Evolutionary conservation across 2,888 invertebrate species (phyloP).

Genomic region (Papilio gigon): DNA sequence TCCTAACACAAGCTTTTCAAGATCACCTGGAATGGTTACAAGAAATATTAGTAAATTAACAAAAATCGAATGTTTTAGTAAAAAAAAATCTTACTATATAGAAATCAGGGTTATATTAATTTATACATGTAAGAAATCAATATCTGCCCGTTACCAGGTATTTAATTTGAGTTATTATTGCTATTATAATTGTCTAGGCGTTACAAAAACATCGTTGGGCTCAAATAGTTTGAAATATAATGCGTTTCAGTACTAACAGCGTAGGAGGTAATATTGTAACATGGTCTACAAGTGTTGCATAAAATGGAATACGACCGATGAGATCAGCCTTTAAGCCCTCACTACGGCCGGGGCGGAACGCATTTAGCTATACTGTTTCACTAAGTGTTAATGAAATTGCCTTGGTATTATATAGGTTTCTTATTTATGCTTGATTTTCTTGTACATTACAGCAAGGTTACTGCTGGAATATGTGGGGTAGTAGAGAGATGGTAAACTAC

Average conservation of each 20-base stretch:
- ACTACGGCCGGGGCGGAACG: slow-evolving; percentile 1
- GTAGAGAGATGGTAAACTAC: not conserved
- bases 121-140: no score
- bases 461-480: not conserved
- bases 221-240: not conserved
- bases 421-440: not conserved
- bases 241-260: not conserved
- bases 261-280: slow-evolving; percentile 17
- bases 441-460: not conserved
- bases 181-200: not conserved
- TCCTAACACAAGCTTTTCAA: no score
- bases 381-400: slow-evolving; percentile 23
- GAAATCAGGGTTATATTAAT: no score
- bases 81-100: no score
- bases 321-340: slow-evolving; percentile 24
- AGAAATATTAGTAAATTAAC: no score
- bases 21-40: no score
- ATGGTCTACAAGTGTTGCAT: slow-evolving; percentile 15
- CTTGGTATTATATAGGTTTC: not conserved
- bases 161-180: not conserved
- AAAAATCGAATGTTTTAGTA: no score
- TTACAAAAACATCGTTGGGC: not conserved
- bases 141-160: no score
- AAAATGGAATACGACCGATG: slow-evolving; percentile 18
- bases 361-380: slow-evolving; percentile 9